Percentiles rank a stretch among this genome's conserved stretches.
Evolutionary conservation across 2,797 vertebrate species (phyloP).

Genomic region (Siniperca obscura): DNA sequence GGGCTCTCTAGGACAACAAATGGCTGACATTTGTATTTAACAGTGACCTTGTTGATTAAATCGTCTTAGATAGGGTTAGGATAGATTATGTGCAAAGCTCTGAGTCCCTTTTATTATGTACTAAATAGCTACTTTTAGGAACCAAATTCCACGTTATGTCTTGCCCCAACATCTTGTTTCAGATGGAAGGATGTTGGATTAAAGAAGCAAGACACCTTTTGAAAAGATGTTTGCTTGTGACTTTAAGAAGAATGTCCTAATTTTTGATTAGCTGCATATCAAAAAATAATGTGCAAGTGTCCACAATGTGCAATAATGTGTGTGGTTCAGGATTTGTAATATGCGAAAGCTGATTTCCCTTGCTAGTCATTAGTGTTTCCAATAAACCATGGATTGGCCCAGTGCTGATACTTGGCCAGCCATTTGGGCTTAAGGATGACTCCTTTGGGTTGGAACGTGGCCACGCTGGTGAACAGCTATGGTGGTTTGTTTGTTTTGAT

Average conservation of each 20-base stretch:
- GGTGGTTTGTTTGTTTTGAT: constrained; percentile 78
- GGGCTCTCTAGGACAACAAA: background rate
- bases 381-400: constrained; percentile 75
- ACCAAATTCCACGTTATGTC: background rate
- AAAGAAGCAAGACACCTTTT: background rate
- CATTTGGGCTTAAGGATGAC: constrained; percentile 71
- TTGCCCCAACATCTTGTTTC: background rate
- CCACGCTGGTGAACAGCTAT: constrained; percentile 71
- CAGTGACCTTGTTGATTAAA: background rate
- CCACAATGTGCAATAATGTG: constrained; percentile 44
- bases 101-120: background rate
- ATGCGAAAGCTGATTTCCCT: constrained; percentile 77
- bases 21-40: constrained; percentile 8
- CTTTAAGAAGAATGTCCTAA: constrained; percentile 26
- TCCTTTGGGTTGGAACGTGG: constrained; percentile 69
- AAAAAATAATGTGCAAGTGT: constrained; percentile 40
- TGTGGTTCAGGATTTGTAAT: constrained; percentile 53
- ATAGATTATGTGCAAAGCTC: background rate
- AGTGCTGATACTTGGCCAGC: constrained; percentile 68
- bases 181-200: background rate
- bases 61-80: background rate
- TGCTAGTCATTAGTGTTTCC: constrained; percentile 72
- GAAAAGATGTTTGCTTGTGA: constrained; percentile 32
- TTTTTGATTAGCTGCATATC: constrained; percentile 54
- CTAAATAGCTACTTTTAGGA: background rate